phyloP scores from a whole-genome alignment of 2,113 vertebrate species.

The Craseonycteris thonglongyai region DNA sequence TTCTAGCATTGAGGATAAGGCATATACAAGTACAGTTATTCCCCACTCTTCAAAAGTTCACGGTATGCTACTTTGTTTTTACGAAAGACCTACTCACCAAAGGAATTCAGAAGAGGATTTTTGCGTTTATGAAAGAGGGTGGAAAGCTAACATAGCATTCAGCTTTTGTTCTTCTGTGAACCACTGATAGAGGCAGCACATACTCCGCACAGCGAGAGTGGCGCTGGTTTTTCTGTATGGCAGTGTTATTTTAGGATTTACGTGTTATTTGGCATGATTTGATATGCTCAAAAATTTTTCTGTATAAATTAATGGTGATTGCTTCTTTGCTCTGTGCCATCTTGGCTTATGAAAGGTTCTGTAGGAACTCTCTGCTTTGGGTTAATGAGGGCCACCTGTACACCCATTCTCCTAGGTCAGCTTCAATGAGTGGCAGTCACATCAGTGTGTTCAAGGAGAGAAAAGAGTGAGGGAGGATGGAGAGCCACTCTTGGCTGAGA shows the following conservation, averaged over 20 bases:
- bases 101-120: not conserved
- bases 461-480: not conserved
- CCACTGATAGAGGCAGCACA: not conserved
- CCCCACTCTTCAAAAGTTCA: not conserved
- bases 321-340: not conserved
- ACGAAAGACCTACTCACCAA: not conserved
- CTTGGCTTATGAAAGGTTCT: not conserved
- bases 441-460: not conserved
- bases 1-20: not conserved
- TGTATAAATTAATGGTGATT: not conserved
- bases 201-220: not conserved
- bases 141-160: not conserved
- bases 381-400: not conserved
- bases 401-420: not conserved
- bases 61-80: not conserved
- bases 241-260: not conserved
- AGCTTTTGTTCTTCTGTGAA: not conserved
- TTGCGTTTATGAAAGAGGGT: not conserved
- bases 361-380: not conserved
- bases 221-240: not conserved
- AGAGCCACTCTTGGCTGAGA: not conserved
- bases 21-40: no score
- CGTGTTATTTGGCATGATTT: not conserved
- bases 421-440: not conserved
- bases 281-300: not conserved